A percentile compares a stretch with the other conserved stretches of the same genome.
These are phyloP conservation scores for Echinarachnius parma DNA, from an alignment of 53 echinoderm and acorn worm species.

Conservation along the genomic window DNA sequence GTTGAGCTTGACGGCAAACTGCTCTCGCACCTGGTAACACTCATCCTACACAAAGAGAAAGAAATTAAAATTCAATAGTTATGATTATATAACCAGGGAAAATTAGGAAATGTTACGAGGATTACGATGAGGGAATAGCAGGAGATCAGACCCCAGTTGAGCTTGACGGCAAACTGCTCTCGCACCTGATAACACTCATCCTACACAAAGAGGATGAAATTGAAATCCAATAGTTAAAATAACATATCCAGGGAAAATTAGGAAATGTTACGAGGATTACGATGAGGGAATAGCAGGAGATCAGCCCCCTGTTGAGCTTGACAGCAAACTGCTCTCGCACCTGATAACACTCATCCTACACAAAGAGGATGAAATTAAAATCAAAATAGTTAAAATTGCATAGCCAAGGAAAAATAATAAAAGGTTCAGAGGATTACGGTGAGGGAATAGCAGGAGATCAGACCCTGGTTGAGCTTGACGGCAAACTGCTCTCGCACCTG, in stretches of 20 bases:
- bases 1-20: constrained; percentile 82
- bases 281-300: not conserved
- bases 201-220: no score
- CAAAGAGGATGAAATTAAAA: not conserved
- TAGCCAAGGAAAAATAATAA: not conserved
- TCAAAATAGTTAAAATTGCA: not conserved
- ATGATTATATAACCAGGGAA: no score
- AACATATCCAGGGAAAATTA: not conserved
- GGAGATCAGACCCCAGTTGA: constrained; percentile 72
- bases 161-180: constrained; percentile 76
- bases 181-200: constrained; percentile 98
- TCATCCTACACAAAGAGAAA: no score
- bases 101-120: no score
- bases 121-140: no score
- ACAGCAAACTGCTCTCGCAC: constrained; percentile 66
- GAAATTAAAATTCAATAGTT: no score
- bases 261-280: not conserved
- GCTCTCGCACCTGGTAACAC: constrained; percentile 89
- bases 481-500: constrained; percentile 89
- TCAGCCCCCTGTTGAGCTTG: constrained; percentile 69
- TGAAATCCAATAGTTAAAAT: no score
- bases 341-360: constrained; percentile 84
- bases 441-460: not conserved
- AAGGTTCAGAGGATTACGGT: not conserved
- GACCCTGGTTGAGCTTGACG: not conserved